phyloP scores from a whole-genome alignment of 2,113 vertebrate species.

The Mellivora capensis region DNA sequence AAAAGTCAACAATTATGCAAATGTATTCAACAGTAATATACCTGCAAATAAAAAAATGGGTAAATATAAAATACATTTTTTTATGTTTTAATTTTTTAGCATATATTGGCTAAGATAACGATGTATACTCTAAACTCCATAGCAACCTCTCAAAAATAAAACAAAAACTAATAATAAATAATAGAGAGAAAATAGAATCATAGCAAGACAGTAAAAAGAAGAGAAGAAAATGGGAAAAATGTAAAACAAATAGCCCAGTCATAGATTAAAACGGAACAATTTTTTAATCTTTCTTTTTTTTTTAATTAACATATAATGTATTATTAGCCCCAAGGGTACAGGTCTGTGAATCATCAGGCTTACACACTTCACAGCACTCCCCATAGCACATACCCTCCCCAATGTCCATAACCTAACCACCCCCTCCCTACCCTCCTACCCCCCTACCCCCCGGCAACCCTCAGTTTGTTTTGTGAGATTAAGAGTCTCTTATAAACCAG shows the following conservation, averaged over 20 bases:
- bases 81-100: not conserved
- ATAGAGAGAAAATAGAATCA: not conserved
- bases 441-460: too few relatives aligned
- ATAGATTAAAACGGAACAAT: not conserved
- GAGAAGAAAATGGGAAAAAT: not conserved
- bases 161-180: not conserved
- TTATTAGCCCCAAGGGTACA: too few relatives aligned
- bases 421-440: too few relatives aligned
- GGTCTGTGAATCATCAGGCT: too few relatives aligned
- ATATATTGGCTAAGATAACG: not conserved
- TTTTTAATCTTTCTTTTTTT: not conserved
- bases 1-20: not conserved
- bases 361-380: too few relatives aligned
- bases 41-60: not conserved
- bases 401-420: too few relatives aligned
- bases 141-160: not conserved
- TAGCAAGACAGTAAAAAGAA: not conserved
- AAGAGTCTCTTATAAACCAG: not conserved
- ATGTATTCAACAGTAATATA: not conserved
- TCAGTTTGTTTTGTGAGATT: too few relatives aligned
- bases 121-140: not conserved
- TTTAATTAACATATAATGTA: too few relatives aligned
- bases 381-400: too few relatives aligned
- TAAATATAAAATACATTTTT: not conserved
- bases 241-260: not conserved